These are phyloP conservation scores for Meiosimyza platycephala DNA, from an alignment of 2,888 invertebrate species.

Conservation along the genomic window DNA sequence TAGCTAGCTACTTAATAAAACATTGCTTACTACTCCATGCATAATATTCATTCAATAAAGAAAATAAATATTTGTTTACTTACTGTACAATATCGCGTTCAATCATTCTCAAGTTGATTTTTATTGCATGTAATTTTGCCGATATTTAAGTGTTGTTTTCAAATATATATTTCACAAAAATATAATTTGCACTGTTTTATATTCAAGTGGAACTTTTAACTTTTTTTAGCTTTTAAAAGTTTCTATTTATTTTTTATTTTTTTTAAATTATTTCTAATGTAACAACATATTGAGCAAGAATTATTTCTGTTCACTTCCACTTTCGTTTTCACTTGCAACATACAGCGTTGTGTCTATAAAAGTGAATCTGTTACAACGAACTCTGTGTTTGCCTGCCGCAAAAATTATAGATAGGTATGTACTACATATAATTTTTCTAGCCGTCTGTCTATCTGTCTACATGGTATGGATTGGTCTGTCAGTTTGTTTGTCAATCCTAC, in stretches of 20 bases:
- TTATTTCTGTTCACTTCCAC: conserved; percentile 14
- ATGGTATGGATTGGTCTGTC: too few relatives aligned
- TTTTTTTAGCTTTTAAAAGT: not conserved
- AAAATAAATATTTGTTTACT: conserved; percentile 44
- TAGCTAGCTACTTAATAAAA: not conserved
- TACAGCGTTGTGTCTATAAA: too few relatives aligned
- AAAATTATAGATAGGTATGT: too few relatives aligned
- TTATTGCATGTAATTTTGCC: conserved; percentile 2
- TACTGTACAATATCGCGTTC: conserved; percentile 60
- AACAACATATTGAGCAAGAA: too few relatives aligned
- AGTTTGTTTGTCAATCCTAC: too few relatives aligned
- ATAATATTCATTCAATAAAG: not conserved
- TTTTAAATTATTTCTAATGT: too few relatives aligned
- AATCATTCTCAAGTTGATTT: conserved; percentile 48
- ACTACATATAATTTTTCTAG: too few relatives aligned
- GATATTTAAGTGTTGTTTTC: not conserved
- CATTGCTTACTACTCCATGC: not conserved
- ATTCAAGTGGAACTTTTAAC: not conserved
- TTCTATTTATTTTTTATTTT: not conserved
- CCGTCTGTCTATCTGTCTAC: too few relatives aligned
- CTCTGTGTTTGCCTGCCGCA: too few relatives aligned
- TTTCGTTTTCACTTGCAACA: conserved; percentile 3
- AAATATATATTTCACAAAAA: not conserved
- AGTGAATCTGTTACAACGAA: too few relatives aligned
- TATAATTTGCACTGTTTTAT: not conserved